phyloP scores from a whole-genome alignment of 1,140 invertebrate species.

The Halesus radiatus region DNA sequence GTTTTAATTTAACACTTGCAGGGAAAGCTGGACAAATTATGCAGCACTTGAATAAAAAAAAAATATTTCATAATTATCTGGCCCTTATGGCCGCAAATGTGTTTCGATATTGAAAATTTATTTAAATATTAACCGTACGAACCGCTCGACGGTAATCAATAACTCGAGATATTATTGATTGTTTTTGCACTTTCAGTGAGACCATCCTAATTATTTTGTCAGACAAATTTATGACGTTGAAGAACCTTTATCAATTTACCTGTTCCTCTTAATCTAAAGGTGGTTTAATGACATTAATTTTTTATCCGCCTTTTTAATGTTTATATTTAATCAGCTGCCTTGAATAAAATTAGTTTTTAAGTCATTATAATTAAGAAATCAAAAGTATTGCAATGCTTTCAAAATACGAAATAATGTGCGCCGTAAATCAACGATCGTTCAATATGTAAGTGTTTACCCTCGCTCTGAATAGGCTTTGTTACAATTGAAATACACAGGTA shows the following conservation, averaged over 20 bases:
- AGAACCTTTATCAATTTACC: background rate
- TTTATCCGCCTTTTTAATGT: too few species aligned
- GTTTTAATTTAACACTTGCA: too few species aligned
- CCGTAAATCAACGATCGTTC: conserved; percentile 13
- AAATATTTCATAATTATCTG: too few species aligned
- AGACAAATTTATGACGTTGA: background rate
- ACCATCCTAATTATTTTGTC: background rate
- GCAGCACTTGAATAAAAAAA: too few species aligned
- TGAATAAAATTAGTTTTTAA: background rate
- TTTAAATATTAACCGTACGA: too few species aligned
- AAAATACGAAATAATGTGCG: background rate
- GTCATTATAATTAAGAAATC: background rate
- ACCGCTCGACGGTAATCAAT: background rate
- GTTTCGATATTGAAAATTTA: too few species aligned
- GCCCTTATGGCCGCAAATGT: too few species aligned
- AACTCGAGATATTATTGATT: background rate
- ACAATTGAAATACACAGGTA: background rate
- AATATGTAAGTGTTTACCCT: background rate
- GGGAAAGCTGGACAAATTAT: too few species aligned
- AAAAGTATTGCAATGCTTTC: background rate
- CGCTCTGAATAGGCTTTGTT: background rate
- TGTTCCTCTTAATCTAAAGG: too few species aligned
- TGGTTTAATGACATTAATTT: too few species aligned
- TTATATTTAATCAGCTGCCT: too few species aligned
- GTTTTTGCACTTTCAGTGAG: background rate